phyloP scores from a whole-genome alignment of 2,888 invertebrate species.

The Noctua janthe region DNA sequence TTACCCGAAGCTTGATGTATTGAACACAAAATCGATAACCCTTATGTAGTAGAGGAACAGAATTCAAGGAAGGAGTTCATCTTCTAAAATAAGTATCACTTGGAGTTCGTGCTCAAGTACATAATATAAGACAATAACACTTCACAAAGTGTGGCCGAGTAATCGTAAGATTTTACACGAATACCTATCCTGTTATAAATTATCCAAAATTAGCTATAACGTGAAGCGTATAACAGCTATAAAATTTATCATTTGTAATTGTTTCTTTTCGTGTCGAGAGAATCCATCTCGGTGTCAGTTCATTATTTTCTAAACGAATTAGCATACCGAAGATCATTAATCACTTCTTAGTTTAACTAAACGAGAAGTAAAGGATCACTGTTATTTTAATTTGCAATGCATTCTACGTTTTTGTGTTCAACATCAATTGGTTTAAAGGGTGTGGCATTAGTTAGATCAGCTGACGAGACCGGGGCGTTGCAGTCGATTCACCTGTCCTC shows the following conservation, averaged over 20 bases:
- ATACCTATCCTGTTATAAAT: constrained; percentile 6
- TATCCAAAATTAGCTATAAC: constrained; percentile 14
- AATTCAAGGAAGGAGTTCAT: constrained; percentile 5
- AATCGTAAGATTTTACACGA: constrained; percentile 1
- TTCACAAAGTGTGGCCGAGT: constrained; percentile 1
- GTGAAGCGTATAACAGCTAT: constrained; percentile 22
- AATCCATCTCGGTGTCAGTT: constrained; percentile 49
- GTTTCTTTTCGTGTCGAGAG: constrained; percentile 18
- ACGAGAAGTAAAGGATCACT: constrained; percentile 14
- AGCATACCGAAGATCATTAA: constrained; percentile 39
- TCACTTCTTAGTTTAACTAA: constrained; percentile 22
- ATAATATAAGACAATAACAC: background rate
- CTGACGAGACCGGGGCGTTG: background rate
- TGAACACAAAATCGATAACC: constrained; percentile 29
- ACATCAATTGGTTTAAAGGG: constrained; percentile 28
- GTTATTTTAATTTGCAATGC: constrained; percentile 18
- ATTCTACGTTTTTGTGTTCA: constrained; percentile 14
- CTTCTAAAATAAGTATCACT: constrained; percentile 21
- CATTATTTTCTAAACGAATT: constrained; percentile 41
- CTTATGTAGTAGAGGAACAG: constrained; percentile 7
- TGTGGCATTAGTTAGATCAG: constrained; percentile 30
- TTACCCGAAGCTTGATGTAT: constrained; percentile 24
- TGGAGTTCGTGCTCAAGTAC: constrained; percentile 8
- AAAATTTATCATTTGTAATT: constrained; percentile 21
- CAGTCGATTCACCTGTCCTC: constrained; percentile 19